A percentile compares a stretch with the other conserved stretches of the same genome.
These are phyloP conservation scores for Macquaria australasica DNA, from an alignment of 2,113 vertebrate genomes.

Conservation along the genomic window DNA sequence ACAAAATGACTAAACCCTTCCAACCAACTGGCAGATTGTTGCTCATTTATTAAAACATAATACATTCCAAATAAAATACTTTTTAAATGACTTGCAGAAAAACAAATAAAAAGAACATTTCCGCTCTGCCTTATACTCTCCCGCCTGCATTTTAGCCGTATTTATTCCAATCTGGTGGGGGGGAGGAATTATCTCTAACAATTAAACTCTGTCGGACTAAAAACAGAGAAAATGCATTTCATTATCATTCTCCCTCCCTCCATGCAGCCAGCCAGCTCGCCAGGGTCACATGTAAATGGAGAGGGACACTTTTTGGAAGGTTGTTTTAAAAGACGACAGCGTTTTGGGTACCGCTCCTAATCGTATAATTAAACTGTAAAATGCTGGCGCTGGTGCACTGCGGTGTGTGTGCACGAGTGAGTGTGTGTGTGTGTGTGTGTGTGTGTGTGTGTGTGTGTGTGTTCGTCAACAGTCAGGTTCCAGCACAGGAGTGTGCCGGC, in stretches of 20 bases:
- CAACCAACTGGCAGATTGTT: constrained; percentile 10
- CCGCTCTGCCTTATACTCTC: constrained; percentile 34
- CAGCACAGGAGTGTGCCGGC: constrained; percentile 77
- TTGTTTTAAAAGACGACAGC: constrained; percentile 83
- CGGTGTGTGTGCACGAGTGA: constrained; percentile 19
- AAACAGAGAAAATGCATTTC: constrained; percentile 84
- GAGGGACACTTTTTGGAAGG: constrained; percentile 82
- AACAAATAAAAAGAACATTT: neutral
- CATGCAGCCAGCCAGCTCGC: constrained; percentile 63
- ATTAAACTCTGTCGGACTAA: constrained; percentile 82
- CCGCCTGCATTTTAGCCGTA: constrained; percentile 54
- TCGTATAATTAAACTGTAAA: constrained; percentile 88
- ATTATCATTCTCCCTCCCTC: constrained; percentile 75
- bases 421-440: constrained; percentile 30
- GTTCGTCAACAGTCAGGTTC: constrained; percentile 63
- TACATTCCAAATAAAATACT: constrained; percentile 44
- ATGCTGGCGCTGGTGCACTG: constrained; percentile 65
- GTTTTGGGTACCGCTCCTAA: constrained; percentile 83
- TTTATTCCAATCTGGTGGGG: constrained; percentile 73
- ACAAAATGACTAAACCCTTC: constrained; percentile 31
- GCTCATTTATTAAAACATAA: constrained; percentile 41
- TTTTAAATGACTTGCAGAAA: constrained; percentile 40
- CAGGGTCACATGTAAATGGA: constrained; percentile 85
- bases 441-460: constrained; percentile 47
- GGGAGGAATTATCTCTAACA: constrained; percentile 75